phyloP scores from a whole-genome alignment of 2,113 vertebrate species.

The Ia io region DNA sequence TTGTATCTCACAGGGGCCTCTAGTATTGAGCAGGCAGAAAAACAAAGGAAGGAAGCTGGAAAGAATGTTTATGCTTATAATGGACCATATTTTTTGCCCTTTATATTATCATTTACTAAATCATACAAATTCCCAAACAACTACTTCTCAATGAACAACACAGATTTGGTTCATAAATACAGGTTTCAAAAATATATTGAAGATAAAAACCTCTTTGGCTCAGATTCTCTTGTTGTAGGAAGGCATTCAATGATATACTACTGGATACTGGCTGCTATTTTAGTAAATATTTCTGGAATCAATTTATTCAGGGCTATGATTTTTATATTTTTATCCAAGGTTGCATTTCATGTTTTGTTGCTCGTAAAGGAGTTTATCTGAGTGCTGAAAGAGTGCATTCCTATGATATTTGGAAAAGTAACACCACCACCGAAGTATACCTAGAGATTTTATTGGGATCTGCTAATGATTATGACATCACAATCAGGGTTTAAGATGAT shows the following conservation, averaged over 20 bases:
- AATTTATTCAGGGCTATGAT: constrained; percentile 61
- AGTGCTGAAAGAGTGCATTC: constrained; percentile 2
- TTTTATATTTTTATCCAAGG: constrained; percentile 59
- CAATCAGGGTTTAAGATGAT: background rate
- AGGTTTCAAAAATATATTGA: constrained; percentile 71
- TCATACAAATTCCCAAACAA: constrained; percentile 65
- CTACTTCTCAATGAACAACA: constrained; percentile 69
- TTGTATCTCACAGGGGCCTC: background rate
- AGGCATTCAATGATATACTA: constrained; percentile 60
- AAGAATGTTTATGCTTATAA: constrained; percentile 22
- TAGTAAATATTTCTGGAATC: constrained; percentile 69
- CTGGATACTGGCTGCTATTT: constrained; percentile 59
- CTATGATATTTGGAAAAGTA: constrained; percentile 9
- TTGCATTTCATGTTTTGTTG: constrained; percentile 64
- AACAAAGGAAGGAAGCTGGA: background rate
- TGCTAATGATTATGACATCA: constrained; percentile 6
- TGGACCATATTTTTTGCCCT: constrained; percentile 50
- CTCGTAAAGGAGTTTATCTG: constrained; percentile 45
- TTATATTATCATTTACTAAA: constrained; percentile 69
- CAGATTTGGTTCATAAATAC: constrained; percentile 72
- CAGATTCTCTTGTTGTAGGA: constrained; percentile 51
- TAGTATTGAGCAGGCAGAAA: background rate
- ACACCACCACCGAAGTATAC: background rate
- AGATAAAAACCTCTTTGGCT: constrained; percentile 71
- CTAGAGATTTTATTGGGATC: background rate